Evolutionary conservation across 1,140 invertebrate species (phyloP), one percentile per base, ranked within the genome.

Genomic region (Anoplolepis gracilipes): DNA sequence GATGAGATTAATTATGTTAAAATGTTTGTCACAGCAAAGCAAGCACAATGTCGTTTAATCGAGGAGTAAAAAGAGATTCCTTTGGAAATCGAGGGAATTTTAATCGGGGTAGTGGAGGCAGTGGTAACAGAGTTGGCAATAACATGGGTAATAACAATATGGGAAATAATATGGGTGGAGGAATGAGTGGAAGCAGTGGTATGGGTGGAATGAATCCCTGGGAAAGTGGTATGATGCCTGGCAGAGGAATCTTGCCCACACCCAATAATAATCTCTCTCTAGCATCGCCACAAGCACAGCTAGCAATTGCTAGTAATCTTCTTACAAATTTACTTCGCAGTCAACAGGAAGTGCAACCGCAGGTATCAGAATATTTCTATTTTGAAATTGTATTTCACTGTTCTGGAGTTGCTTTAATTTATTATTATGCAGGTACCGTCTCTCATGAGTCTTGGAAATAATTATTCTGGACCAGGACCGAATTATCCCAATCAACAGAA

Each of bases 181-280:
- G 88, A 22, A 87, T 93, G 69, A 87, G 89, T 0, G 90, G 91
- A 0, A 85, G 90, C 7, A 87, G 90, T 30, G 88, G 92, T 1
- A 90, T 92, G 30, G 90, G 92, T 2, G 93, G 93, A 13, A 92
- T 95, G 65, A 95, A 94, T 87, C 95, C 95, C 19, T 95, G 95
- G 95, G 95, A 95, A 89, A 92, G 94, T 30, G 95, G 95, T 30
- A 92, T 95, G 79, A 95, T 95, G 94, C 95, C 95, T n/a, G 95
- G 95, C 25, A 88, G 94, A 79, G 95, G 95, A 22, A 93, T 95
- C 46, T 87, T 95, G 46, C 94, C 94, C 16, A 95, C 95, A 16
- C 94, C 94, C 5, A 94, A 93, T 39, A 95, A 94, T 86, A 93
- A 94, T 84, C 84, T 95, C 1, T 94, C 94, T 13, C 88, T 95